Conservation (phyloP, 2,888 invertebrate genomes). For the Lutraria lutraria region DNA sequence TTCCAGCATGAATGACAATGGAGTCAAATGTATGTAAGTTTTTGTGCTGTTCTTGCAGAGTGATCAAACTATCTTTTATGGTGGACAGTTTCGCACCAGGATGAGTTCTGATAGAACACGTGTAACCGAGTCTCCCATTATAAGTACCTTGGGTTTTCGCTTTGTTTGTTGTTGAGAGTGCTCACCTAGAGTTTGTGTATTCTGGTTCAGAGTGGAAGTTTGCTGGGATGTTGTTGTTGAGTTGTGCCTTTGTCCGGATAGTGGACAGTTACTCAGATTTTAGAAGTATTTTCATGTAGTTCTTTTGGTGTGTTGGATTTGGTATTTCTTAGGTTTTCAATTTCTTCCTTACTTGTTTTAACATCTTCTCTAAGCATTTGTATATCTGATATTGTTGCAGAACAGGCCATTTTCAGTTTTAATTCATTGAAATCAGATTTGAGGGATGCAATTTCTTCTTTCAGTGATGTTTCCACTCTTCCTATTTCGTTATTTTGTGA, state of each 20-base stretch:
- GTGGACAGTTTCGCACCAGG: not conserved
- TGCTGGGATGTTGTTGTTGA: not conserved
- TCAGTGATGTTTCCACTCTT: no score
- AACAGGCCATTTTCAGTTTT: no score
- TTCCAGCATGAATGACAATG: not conserved
- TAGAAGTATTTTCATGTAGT: not conserved
- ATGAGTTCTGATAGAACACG: not conserved
- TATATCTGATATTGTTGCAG: no score
- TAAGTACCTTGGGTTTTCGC: not conserved
- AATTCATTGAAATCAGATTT: no score
- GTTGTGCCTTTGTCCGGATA: not conserved
- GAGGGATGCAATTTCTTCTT: no score
- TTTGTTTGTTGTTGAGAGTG: not conserved
- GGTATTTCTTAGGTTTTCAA: no score
- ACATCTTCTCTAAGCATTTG: no score
- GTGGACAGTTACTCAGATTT: not conserved
- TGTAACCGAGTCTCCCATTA: not conserved
- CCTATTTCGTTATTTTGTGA: no score
- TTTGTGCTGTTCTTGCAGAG: not conserved
- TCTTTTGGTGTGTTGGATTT: no score
- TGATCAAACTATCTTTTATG: no score
- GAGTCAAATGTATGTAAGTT: not conserved
- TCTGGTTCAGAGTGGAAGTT: not conserved
- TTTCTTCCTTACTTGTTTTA: no score
- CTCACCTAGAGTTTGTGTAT: not conserved